Evolutionary conservation across 2,797 vertebrate species (phyloP), one percentile per base, ranked within the genome.

Genomic region (Notamacropus eugenii): DNA sequence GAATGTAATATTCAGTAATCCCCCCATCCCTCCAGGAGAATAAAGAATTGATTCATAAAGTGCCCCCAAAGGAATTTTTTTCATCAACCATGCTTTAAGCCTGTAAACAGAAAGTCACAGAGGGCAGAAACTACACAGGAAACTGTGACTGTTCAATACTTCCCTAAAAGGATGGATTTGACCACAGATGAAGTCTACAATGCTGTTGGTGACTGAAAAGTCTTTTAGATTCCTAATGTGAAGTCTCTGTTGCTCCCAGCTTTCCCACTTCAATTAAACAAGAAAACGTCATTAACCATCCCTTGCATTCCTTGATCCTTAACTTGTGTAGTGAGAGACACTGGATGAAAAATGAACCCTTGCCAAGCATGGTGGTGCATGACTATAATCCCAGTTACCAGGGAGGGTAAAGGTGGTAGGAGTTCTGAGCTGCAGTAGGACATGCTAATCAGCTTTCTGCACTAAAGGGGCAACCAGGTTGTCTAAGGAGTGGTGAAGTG

Each of bases 1-100:
- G 40, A 96, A 90, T 40, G n/a, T 91, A 59, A 54, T 92, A n/a
- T 10, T 92, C 50, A 62, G 93, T 82, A 74, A 93, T 59, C 90
- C 54, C 46, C 50, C 55, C 5, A 0, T 27, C 22, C 40, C 40
- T 54, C 90, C 54, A n/a, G 11, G 54, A 96, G 50, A 92, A 56
- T 31, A 54, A 94, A 93, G 93, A 96, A 91, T 29, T 27, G 50
- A 90, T 58, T 29, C 46, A 54, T 50, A 46, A 90, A 62, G 82
- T 50, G 57, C 22, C 34, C 55, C 82, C 55, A n/a, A 55, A 90
- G 22, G 50, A 11, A 6, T 59, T 91, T 92, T 46, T 59, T 55
- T 56, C 58, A 31, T 50, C 40, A 96, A 27, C 19, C 5, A 1
- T 54, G 24, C 28, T 24, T 82, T 27, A 93, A 74, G 59, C 14